These are phyloP conservation scores for Meloidogyne exigua DNA, from an alignment of 1,140 invertebrate species.

Conservation along the genomic window DNA sequence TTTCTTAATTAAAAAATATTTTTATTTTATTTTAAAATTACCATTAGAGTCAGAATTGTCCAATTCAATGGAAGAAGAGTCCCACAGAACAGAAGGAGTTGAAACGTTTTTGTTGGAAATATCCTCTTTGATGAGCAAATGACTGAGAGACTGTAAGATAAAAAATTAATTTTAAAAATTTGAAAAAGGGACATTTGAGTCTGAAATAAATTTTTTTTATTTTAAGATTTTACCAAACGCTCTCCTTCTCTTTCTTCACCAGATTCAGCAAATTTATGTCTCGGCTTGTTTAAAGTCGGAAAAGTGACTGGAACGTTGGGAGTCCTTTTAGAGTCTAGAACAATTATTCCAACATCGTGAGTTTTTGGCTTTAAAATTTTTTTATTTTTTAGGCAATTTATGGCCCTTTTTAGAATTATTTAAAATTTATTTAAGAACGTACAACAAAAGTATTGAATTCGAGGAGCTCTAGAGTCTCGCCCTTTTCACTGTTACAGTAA, in stretches of 20 bases:
- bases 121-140: background rate
- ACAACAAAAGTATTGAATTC: slow-evolving; percentile 53
- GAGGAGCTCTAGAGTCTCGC: slow-evolving; percentile 48
- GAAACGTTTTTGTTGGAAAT: background rate
- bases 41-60: background rate
- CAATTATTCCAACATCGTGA: slow-evolving; percentile 55
- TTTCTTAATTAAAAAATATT: background rate
- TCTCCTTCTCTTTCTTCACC: background rate
- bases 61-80: background rate
- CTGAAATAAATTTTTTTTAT: background rate
- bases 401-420: too few relatives aligned
- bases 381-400: too few relatives aligned
- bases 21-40: background rate
- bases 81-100: background rate
- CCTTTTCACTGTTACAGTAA: slow-evolving; percentile 57
- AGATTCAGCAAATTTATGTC: background rate
- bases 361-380: slow-evolving; percentile 44
- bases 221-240: background rate
- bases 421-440: background rate
- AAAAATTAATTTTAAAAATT: background rate
- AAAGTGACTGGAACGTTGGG: slow-evolving; percentile 19
- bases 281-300: slow-evolving; percentile 6
- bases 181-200: background rate
- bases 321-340: slow-evolving; percentile 37
- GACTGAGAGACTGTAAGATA: background rate